These are phyloP conservation scores for Isoperla grammatica DNA, from an alignment of 2,888 invertebrate genomes.

Conservation along the genomic window DNA sequence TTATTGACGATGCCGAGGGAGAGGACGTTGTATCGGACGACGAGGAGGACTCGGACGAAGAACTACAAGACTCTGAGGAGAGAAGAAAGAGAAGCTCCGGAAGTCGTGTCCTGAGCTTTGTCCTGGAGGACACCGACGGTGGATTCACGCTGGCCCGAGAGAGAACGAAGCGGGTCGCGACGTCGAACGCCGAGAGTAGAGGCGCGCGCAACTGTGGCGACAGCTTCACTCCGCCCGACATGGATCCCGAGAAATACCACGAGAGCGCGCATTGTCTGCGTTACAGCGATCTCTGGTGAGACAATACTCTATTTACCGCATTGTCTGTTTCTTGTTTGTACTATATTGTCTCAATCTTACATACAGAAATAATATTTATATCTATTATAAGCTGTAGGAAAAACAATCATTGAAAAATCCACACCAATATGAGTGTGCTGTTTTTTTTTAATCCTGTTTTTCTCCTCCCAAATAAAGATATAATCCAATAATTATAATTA, in stretches of 20 bases:
- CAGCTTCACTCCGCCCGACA: constrained; percentile 40
- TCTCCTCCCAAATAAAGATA: no score
- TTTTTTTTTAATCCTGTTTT: background rate
- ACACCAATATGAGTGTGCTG: background rate
- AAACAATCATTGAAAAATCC: background rate
- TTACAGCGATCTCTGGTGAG: constrained; percentile 48
- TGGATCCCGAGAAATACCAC: constrained; percentile 43
- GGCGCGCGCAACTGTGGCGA: constrained; percentile 50
- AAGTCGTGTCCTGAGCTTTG: no score
- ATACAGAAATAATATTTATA: constrained; percentile 4
- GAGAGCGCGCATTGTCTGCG: constrained; percentile 50
- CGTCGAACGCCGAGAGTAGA: constrained; percentile 37
- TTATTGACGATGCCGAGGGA: background rate
- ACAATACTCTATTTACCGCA: no score
- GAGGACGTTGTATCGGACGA: no score
- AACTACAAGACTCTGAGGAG: no score
- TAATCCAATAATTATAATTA: no score
- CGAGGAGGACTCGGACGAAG: no score
- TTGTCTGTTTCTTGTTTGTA: no score
- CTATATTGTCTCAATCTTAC: background rate
- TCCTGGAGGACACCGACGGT: background rate
- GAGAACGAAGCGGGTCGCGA: constrained; percentile 20
- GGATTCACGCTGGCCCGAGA: background rate
- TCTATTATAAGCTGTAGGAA: background rate
- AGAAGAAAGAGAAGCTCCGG: no score